phyloP scores from a whole-genome alignment of 2,888 invertebrate species.

The Tachina lurida region DNA sequence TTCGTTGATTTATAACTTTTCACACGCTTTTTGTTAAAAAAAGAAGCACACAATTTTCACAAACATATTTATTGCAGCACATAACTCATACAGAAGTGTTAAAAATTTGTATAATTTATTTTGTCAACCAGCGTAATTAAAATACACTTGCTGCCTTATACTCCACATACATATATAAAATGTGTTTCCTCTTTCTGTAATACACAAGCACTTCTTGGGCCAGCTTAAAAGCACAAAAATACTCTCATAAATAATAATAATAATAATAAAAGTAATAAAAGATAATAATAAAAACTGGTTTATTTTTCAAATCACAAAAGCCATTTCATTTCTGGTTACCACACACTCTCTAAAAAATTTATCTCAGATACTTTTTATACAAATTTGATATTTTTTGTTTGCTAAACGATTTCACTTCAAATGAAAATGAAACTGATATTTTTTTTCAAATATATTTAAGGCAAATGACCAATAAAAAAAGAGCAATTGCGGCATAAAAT shows the following conservation, averaged over 20 bases:
- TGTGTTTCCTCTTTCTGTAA: neutral
- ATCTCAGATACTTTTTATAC: too few species aligned
- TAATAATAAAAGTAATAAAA: too few species aligned
- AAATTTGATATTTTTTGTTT: neutral
- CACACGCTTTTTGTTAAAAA: slow-evolving; percentile 31
- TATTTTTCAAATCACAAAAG: neutral
- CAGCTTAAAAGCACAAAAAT: too few species aligned
- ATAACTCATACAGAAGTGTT: neutral
- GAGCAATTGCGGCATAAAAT: neutral
- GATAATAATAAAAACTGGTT: too few species aligned
- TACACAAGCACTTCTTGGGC: neutral
- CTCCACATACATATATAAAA: neutral
- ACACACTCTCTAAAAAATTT: too few species aligned
- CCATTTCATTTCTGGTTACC: neutral
- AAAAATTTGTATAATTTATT: neutral
- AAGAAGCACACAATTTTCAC: slow-evolving; percentile 4
- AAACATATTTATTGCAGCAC: neutral
- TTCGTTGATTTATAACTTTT: neutral
- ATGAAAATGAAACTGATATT: slow-evolving; percentile 59
- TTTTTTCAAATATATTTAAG: neutral
- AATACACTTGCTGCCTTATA: slow-evolving; percentile 6
- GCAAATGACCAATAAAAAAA: slow-evolving; percentile 20
- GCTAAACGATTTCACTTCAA: slow-evolving; percentile 43
- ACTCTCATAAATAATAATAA: too few species aligned
- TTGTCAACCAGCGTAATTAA: slow-evolving; percentile 12